phyloP scores from a whole-genome alignment of 1,140 invertebrate species.

The Octopus bimaculoides region DNA sequence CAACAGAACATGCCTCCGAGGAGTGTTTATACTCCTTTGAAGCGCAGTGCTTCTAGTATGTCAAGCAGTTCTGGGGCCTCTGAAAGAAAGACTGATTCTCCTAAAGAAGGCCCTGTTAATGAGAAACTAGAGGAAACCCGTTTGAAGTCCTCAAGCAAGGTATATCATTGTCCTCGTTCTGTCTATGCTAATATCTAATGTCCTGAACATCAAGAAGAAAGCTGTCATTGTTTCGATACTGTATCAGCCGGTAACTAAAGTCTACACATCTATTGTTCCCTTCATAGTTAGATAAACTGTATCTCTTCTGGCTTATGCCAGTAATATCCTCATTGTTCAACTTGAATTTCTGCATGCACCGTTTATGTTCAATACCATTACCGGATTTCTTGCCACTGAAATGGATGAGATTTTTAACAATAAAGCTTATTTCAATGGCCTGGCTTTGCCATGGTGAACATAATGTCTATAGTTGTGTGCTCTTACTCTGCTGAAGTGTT shows the following conservation, averaged over 20 bases:
- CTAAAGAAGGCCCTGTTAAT: constrained; percentile 39
- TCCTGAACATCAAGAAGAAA: background rate
- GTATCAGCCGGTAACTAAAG: background rate
- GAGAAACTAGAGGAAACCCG: constrained; percentile 26
- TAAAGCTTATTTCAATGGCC: constrained; percentile 11
- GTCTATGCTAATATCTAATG: background rate
- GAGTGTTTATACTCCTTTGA: constrained; percentile 55
- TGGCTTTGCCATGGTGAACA: constrained; percentile 9
- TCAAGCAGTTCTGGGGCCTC: constrained; percentile 41
- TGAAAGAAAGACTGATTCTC: constrained; percentile 51
- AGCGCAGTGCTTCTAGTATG: constrained; percentile 51
- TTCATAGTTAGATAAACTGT: constrained; percentile 9
- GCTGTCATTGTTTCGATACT: constrained; percentile 1
- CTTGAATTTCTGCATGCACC: constrained; percentile 8
- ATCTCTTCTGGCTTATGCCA: constrained; percentile 1
- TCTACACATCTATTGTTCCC: constrained; percentile 2
- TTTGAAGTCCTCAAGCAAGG: constrained; percentile 25
- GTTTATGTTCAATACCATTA: constrained; percentile 11
- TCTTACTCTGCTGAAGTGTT: constrained; percentile 7
- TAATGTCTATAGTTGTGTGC: constrained; percentile 10
- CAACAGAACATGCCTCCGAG: constrained; percentile 49
- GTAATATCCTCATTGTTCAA: constrained; percentile 8
- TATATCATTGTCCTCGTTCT: constrained; percentile 13
- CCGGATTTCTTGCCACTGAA: constrained; percentile 10
- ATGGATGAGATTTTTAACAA: constrained; percentile 8